Base-by-base conservation (phyloP, 1,140 invertebrate genomes). In the Drosophila micromelanica region DNA sequence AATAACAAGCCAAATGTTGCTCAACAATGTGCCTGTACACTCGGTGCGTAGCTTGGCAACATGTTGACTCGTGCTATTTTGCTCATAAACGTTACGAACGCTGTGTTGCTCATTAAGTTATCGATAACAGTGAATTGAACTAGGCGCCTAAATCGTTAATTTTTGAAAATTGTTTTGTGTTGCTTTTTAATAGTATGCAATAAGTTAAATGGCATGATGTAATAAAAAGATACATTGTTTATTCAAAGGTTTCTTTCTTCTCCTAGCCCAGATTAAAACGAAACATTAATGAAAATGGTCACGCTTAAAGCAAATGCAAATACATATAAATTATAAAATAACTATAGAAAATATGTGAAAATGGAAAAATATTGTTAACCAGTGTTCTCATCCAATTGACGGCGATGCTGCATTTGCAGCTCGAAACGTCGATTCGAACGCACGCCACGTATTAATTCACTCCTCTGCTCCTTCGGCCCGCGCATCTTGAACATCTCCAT, bases 401-500 rank as follows among this genome's bases (percentile, higher is more conserved):
- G 92, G 15, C 93, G 92, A 45, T 91, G 76, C 45, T 93, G 91
- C 95, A 95, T 95, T 77, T 95, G 93, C 30, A 95, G 74, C 59
- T 95, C 94, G 71, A 95, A 95, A n/a, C 95, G 92, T 30, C 94
- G 92, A 92, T 95, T 95, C 0, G 93, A 94, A 11, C 95, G 92
- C 0, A 95, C 94, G 2, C 94, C 94, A 27, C 93, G 93, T 0
- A 95, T 92, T 2, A 93, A 68, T 3, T 91, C 92, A 0, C 23
- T 12, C 2, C 49, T 42, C 27, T 70, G 69, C 12, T 78, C 32
- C 11, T 56, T 70, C 4, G 40, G 35, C 5, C 20, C 42, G 13
- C 78, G 73, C 13, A 67, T 73, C 51, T 91, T 91, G 5, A 77
- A 91, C 89, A 91, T 91, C 2, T 89, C 61, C 76, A 87, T 84